Conservation (phyloP, 2,113 vertebrate species). For the Sebastes fasciatus region DNA sequence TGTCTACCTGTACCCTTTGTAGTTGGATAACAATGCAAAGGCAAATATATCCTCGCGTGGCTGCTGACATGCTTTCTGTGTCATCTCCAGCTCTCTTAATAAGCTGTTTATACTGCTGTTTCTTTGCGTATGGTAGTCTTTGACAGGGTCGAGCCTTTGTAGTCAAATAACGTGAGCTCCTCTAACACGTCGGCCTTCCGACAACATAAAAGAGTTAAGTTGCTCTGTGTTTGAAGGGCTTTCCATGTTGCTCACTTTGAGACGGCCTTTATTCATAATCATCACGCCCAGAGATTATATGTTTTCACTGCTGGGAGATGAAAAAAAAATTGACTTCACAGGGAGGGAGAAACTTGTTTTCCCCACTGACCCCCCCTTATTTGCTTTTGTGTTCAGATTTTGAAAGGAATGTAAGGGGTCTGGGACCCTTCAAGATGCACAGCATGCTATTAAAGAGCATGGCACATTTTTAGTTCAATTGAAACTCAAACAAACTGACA, state of each 20-base stretch:
- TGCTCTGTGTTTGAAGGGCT: slow-evolving; percentile 21
- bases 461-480: not conserved
- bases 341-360: slow-evolving; percentile 19
- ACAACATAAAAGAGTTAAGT: slow-evolving; percentile 39
- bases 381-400: slow-evolving; percentile 6
- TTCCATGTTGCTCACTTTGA: slow-evolving; percentile 18
- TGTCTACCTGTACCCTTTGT: slow-evolving; percentile 51
- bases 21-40: slow-evolving; percentile 48
- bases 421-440: not conserved
- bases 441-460: not conserved
- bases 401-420: not conserved
- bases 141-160: slow-evolving; percentile 62
- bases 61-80: slow-evolving; percentile 43
- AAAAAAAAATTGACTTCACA: not conserved
- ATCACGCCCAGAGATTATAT: slow-evolving; percentile 26
- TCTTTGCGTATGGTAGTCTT: slow-evolving; percentile 27
- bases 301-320: slow-evolving; percentile 17
- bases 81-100: slow-evolving; percentile 51
- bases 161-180: slow-evolving; percentile 47
- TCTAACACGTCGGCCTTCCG: not conserved
- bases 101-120: slow-evolving; percentile 55
- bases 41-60: slow-evolving; percentile 28
- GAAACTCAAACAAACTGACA: not conserved
- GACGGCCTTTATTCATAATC: slow-evolving; percentile 46
- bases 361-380: slow-evolving; percentile 9